phyloP scores from a whole-genome alignment of 1,140 invertebrate species.

The Drosophila oshimai region DNA sequence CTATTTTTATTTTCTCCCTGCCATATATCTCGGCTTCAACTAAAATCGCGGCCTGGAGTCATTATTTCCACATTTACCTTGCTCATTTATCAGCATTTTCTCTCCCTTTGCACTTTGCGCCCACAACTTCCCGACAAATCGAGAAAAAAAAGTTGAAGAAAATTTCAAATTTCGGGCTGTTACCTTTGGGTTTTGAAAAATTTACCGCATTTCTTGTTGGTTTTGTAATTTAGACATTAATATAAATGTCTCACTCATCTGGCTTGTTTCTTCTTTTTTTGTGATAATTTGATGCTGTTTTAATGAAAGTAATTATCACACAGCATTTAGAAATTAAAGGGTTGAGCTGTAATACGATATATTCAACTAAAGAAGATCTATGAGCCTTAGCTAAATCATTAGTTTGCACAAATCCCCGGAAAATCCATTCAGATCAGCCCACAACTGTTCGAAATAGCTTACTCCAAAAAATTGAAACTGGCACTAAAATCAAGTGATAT shows the following conservation, averaged over 20 bases:
- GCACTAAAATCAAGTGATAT: slow-evolving; percentile 72
- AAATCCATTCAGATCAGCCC: neutral
- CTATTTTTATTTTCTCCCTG: slow-evolving; percentile 29
- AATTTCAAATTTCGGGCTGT: slow-evolving; percentile 25
- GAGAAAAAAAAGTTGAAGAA: slow-evolving; percentile 1
- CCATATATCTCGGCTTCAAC: slow-evolving; percentile 44
- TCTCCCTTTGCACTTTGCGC: slow-evolving; percentile 48
- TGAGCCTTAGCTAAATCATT: too few relatives aligned
- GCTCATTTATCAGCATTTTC: slow-evolving; percentile 75
- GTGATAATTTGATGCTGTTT: neutral
- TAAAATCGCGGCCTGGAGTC: slow-evolving; percentile 51
- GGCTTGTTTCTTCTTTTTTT: neutral
- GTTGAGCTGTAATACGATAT: too few relatives aligned
- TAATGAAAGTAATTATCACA: slow-evolving; percentile 10
- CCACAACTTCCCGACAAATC: slow-evolving; percentile 27
- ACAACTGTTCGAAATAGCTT: slow-evolving; percentile 19
- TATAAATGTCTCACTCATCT: slow-evolving; percentile 42
- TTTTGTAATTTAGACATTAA: slow-evolving; percentile 70
- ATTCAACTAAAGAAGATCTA: too few relatives aligned
- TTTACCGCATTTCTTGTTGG: slow-evolving; percentile 18
- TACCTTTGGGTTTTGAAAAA: neutral
- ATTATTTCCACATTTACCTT: slow-evolving; percentile 75
- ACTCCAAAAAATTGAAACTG: slow-evolving; percentile 59
- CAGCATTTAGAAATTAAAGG: neutral
- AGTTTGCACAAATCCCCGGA: neutral